phyloP scores from a whole-genome alignment of 2,113 vertebrate genomes.

The Recurvirostra avosetta region DNA sequence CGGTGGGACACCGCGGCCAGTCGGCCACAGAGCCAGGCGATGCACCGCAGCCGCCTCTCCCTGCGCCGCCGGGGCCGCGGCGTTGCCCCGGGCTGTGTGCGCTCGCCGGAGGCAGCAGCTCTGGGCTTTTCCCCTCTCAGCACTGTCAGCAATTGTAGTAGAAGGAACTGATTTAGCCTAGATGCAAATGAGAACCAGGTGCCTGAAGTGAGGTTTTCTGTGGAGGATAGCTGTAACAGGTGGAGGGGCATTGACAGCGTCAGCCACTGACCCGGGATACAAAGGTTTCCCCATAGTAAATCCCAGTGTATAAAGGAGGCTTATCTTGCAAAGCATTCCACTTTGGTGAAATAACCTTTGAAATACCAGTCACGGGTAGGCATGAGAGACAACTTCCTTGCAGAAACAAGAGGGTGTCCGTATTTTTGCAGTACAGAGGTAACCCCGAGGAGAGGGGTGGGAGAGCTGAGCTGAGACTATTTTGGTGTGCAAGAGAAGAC shows the following conservation, averaged over 20 bases:
- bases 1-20: neutral
- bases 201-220: neutral
- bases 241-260: neutral
- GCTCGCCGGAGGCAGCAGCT: neutral
- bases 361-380: neutral
- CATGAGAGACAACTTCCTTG: neutral
- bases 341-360: neutral
- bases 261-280: neutral
- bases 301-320: neutral
- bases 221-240: neutral
- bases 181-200: neutral
- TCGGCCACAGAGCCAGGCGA: fast-evolving
- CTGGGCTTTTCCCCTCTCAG: fast-evolving
- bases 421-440: neutral
- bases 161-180: neutral
- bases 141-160: neutral
- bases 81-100: neutral
- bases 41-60: neutral
- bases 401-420: neutral
- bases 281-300: neutral
- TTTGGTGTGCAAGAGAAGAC: neutral
- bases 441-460: neutral
- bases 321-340: neutral
- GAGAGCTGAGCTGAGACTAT: neutral
- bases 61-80: neutral